Percentiles rank a stretch among this genome's conserved stretches.
These are phyloP conservation scores for Lagodon rhomboides DNA, from an alignment of 2,797 vertebrate species.

Conservation along the genomic window DNA sequence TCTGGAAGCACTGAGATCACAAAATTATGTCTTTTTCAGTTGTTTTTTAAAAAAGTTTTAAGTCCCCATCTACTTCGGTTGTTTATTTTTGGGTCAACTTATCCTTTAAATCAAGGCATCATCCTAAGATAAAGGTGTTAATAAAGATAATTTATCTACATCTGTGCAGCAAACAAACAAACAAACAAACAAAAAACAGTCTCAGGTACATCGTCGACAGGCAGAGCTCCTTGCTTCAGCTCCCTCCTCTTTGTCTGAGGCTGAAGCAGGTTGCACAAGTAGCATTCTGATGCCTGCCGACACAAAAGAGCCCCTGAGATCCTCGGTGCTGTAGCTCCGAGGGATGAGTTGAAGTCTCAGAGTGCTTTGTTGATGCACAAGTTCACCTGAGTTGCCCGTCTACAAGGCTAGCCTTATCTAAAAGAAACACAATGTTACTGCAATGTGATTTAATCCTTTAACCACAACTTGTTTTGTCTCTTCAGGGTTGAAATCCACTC, in stretches of 20 bases:
- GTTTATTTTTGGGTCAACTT: too few relatives aligned
- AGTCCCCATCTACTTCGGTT: too few relatives aligned
- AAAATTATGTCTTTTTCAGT: too few relatives aligned
- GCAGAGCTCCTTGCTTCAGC: conserved; percentile 11
- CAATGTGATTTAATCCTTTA: conserved; percentile 20
- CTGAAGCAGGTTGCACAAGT: conserved; percentile 32
- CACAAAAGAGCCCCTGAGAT: conserved; percentile 31
- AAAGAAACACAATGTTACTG: neutral
- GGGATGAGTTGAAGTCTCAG: conserved; percentile 36
- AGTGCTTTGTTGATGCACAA: conserved; percentile 41
- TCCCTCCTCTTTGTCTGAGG: conserved; percentile 34
- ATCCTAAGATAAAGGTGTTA: neutral
- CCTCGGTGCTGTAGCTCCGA: conserved; percentile 44
- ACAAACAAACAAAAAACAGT: neutral
- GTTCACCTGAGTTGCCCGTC: conserved; percentile 30
- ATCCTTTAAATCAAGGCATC: neutral
- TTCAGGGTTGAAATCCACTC: conserved; percentile 80
- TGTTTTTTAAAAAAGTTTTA: too few relatives aligned
- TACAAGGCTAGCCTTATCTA: neutral
- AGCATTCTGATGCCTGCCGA: conserved; percentile 31
- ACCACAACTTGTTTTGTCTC: conserved; percentile 22
- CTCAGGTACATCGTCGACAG: conserved; percentile 2
- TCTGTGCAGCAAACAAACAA: neutral
- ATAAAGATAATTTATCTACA: neutral
- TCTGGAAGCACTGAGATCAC: too few relatives aligned